Conservation (phyloP, 2,113 vertebrate genomes). For the Stigmatopora nigra region DNA sequence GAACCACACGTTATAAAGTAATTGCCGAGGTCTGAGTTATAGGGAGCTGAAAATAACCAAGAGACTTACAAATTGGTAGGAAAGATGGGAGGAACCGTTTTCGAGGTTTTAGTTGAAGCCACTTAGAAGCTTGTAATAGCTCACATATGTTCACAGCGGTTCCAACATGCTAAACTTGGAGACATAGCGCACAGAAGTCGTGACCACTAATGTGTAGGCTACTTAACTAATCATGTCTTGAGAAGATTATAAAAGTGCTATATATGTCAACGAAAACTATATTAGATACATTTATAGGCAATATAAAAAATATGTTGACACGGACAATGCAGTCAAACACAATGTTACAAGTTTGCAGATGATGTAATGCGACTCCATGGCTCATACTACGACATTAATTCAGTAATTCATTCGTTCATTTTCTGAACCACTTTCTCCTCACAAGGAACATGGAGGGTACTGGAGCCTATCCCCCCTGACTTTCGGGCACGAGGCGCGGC, state of each 20-base stretch:
- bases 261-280: neutral
- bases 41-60: neutral
- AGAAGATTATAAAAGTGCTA: neutral
- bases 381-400: too few species aligned
- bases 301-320: neutral
- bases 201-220: neutral
- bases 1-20: neutral
- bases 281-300: neutral
- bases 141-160: neutral
- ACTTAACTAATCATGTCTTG: neutral
- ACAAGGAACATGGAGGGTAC: too few species aligned
- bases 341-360: too few species aligned
- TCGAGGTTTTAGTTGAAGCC: neutral
- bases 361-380: too few species aligned
- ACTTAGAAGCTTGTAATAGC: neutral
- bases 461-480: too few species aligned
- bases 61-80: neutral
- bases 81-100: neutral
- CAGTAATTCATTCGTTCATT: too few species aligned
- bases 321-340: too few species aligned
- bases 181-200: neutral
- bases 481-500: too few species aligned
- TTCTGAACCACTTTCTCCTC: too few species aligned
- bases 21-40: neutral
- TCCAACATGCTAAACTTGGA: neutral